These are phyloP conservation scores for Trididemnum clinides DNA, from an alignment of 23 tunicate species.

Conservation along the genomic window DNA sequence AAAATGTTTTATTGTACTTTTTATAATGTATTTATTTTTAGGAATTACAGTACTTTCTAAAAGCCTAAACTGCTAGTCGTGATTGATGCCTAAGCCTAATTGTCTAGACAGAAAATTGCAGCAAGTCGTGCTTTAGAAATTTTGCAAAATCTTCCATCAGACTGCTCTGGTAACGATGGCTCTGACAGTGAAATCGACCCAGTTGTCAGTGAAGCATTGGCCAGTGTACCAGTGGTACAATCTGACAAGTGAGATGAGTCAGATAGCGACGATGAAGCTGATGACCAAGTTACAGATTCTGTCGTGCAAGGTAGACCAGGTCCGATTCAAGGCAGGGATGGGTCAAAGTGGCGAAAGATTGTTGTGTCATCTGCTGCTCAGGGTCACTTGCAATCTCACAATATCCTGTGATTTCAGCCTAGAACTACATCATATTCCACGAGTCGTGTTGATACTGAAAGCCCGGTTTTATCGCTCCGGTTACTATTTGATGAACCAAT, in stretches of 20 bases:
- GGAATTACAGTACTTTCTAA: constrained; percentile 11
- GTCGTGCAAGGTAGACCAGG: constrained; percentile 3
- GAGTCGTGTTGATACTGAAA: constrained; percentile 10
- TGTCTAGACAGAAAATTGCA: constrained; percentile 12
- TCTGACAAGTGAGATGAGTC: constrained; percentile 15
- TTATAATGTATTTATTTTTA: constrained; percentile 11
- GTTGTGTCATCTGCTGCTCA: constrained; percentile 22
- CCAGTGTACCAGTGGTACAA: constrained; percentile 15
- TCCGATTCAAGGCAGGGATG: constrained; percentile 27
- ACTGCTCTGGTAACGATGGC: constrained; percentile 23
- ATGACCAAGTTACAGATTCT: constrained; percentile 16
- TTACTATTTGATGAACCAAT: constrained; percentile 37
- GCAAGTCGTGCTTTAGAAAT: constrained; percentile 1
- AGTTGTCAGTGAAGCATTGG: constrained; percentile 5
- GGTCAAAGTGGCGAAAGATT: constrained; percentile 30
- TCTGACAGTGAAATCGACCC: constrained; percentile 36
- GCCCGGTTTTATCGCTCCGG: constrained; percentile 8
- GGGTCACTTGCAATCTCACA: constrained; percentile 33
- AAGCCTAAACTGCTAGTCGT: constrained; percentile 11
- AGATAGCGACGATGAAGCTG: constrained; percentile 4
- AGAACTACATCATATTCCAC: constrained; percentile 24
- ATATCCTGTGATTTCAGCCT: constrained; percentile 28
- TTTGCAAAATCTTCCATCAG: constrained; percentile 33
- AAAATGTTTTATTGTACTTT: neutral
- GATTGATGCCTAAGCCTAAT: too few species aligned